phyloP scores from a whole-genome alignment of 2,888 invertebrate genomes.

The Synanthedon andrenaeformis region DNA sequence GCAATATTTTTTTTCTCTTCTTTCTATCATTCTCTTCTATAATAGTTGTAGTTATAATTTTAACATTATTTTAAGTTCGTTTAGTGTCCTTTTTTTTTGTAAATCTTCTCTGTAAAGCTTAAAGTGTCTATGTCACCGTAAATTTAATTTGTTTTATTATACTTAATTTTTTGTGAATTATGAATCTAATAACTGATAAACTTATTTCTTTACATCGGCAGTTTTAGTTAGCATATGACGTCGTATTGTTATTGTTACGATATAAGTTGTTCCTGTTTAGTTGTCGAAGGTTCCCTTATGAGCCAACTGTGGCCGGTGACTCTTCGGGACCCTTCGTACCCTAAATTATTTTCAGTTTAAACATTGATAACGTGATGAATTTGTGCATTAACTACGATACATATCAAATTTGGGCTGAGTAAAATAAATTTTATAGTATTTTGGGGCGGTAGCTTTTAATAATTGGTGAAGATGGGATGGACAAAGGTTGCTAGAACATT shows the following conservation, averaged over 20 bases:
- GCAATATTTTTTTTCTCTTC: too few species aligned
- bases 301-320: conserved; percentile 65
- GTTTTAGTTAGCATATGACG: neutral
- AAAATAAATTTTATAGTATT: conserved; percentile 38
- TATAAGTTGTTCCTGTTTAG: conserved; percentile 2
- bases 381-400: conserved; percentile 65
- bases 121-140: too few species aligned
- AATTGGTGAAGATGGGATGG: conserved; percentile 22
- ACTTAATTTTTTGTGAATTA: too few species aligned
- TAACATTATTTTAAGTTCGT: neutral
- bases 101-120: too few species aligned
- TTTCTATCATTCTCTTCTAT: neutral
- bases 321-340: conserved; percentile 33
- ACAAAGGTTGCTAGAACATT: conserved; percentile 28
- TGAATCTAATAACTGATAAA: too few species aligned
- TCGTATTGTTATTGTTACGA: neutral
- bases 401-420: conserved; percentile 66
- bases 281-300: conserved; percentile 34
- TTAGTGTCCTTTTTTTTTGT: too few species aligned
- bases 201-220: neutral
- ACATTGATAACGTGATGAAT: conserved; percentile 46
- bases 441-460: conserved; percentile 59
- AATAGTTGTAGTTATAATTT: neutral
- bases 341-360: conserved; percentile 26
- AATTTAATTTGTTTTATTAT: too few species aligned